Evolutionary conservation across 2,888 invertebrate genomes (phyloP), one percentile per base, ranked within the genome.

Genomic region (Drosophila kuntzei): DNA sequence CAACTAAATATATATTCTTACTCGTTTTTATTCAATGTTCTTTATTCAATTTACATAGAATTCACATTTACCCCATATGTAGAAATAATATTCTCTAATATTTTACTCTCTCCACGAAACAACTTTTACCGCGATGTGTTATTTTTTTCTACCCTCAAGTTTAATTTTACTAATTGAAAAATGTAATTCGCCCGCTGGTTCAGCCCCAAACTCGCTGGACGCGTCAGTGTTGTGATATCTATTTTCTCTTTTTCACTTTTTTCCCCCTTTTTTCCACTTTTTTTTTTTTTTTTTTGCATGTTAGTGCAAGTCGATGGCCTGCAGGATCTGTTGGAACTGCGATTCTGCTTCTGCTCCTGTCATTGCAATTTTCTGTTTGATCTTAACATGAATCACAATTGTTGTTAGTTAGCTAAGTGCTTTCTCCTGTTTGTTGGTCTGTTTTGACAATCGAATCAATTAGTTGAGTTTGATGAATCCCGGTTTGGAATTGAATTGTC

Each of bases 91-190:
- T 46, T 34, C 34, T 25, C 44, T 16, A 2, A 32, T 36, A 16
- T 46, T 20, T 46, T 25, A 39, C 27, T 57, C 22, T 27, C 9
- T 1, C 25, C 29, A 32, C 18, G 20, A 32, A 32, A 3, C 7
- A 18, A 18, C 29, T 18, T 32, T 29, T 29, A 18, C 18, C 47
- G 20, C 32, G 12, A 41, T n/a, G 20, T 22, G 22, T 36, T 22
- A 22, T 25, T 8, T 16, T 20, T 41, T 55, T 32, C 46, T 36
- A n/a, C 53, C 22, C 57, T 49, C 49, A 41, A 70, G 68, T 86
- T 76, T 91, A 91, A 91, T 91, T 91, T 90, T 80, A 90, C 90
- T 91, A 91, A 91, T 91, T 91, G 90, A 91, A 91, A 91, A 91
- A 88, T 85, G 90, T 90, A 90, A 90, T 90, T 89, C 89, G 83